Evolutionary conservation across 2,797 vertebrate genomes (phyloP), one percentile per base, ranked within the genome.

Genomic region (Argyrosomus regius): DNA sequence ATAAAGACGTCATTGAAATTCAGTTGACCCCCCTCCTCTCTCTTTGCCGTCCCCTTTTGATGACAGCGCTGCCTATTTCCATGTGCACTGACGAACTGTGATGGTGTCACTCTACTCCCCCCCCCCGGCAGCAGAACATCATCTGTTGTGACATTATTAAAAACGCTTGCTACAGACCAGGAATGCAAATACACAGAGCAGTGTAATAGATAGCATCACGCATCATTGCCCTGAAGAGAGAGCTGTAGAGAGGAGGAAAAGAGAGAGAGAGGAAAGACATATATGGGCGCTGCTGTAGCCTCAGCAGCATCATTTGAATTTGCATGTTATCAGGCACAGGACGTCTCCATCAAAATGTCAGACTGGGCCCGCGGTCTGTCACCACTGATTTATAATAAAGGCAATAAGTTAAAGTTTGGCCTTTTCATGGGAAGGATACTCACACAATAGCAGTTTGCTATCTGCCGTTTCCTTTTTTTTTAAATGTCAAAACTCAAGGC

Each of bases 281-380:
- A 84, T 77, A 72, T 75, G 84, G 91, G 75, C 84, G 72, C 75
- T 75, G 75, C 88, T 71, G 81, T 67, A 79, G 73, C 86, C 88
- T 85, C 82, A 46, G 87, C 90, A 70, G 81, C 87, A 72, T 84
- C 70, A 76, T 88, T 87, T 87, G 81, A 93, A 94, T 94, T 94
- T 88, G 90, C 93, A 94, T 94, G 87, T 94, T 92, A 94, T 94
- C 92, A 90, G 82, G 79, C 54, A 17, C 86, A 79, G 80, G 86
- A 93, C 77, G 86, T 90, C 92, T 93, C 88, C 86, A 90, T 95
- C 93, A 94, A 93, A 94, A 94, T 94, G 93, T 94, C 94, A 94
- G 73, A 66, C 74, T 59, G 74, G 59, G 92, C 88, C 90, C 26
- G 61, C 61, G 80, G 89, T 84, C 86, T 82, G 86, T 81, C 81